phyloP scores from a whole-genome alignment of 2,888 invertebrate species.

The Tipula vernalis region DNA sequence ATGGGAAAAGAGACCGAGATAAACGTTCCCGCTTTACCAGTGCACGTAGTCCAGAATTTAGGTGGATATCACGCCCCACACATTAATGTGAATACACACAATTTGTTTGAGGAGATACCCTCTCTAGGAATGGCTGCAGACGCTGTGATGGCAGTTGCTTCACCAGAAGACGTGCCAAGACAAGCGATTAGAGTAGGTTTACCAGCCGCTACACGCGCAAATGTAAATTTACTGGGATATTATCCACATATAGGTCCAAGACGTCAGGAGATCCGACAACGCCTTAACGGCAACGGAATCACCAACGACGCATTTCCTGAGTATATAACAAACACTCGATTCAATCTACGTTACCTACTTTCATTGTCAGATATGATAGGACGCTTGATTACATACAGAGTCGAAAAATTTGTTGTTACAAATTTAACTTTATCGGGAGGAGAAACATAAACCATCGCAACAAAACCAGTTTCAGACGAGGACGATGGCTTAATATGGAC shows the following conservation, averaged over 20 bases:
- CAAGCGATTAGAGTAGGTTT: too few species aligned
- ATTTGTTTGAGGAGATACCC: slow-evolving; percentile 25
- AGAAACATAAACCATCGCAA: not conserved
- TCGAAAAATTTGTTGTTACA: not conserved
- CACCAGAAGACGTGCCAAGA: too few species aligned
- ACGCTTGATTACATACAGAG: not conserved
- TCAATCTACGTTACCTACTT: too few species aligned
- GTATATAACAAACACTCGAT: too few species aligned
- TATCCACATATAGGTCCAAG: slow-evolving; percentile 15
- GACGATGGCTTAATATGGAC: too few species aligned
- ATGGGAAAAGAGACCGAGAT: slow-evolving; percentile 23
- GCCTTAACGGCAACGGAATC: not conserved
- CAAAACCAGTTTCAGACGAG: not conserved
- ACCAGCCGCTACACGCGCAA: too few species aligned
- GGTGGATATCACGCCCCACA: slow-evolving; percentile 23
- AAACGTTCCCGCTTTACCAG: slow-evolving; percentile 20
- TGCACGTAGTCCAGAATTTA: slow-evolving; percentile 20
- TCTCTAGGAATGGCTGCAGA: too few species aligned
- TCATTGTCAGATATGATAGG: not conserved
- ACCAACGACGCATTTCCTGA: not conserved
- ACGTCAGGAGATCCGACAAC: not conserved
- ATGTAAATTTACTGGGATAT: too few species aligned
- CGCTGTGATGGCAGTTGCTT: too few species aligned
- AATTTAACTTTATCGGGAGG: not conserved
- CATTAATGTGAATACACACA: slow-evolving; percentile 21